Percentiles rank a stretch among this genome's conserved stretches.
These are phyloP conservation scores for Lypha dubia DNA, from an alignment of 2,888 invertebrate species.

Conservation along the genomic window DNA sequence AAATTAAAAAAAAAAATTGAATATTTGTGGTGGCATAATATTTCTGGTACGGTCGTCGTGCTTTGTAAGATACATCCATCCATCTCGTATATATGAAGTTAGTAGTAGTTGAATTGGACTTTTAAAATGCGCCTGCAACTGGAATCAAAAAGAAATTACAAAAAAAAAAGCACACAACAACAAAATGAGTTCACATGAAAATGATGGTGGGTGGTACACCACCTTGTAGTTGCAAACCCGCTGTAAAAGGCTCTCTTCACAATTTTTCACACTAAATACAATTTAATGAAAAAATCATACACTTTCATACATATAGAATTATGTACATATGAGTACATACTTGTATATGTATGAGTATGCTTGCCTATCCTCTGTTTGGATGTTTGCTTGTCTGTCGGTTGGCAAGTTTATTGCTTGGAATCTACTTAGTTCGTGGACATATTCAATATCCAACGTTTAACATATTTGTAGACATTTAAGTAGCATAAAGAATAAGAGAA, in stretches of 20 bases:
- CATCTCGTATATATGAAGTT: constrained; percentile 28
- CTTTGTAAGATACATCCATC: not conserved
- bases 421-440: constrained; percentile 29
- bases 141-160: not conserved
- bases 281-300: constrained; percentile 15
- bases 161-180: constrained; percentile 23
- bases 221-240: not conserved
- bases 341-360: not conserved
- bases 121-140: constrained; percentile 25
- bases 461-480: constrained; percentile 25
- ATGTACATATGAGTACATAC: too few species aligned
- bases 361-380: not conserved
- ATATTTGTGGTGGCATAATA: constrained; percentile 64
- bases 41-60: constrained; percentile 26
- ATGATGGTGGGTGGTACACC: constrained; percentile 20
- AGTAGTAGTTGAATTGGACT: constrained; percentile 50
- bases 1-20: constrained; percentile 49
- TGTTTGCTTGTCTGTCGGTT: constrained; percentile 24
- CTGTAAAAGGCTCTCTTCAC: constrained; percentile 45
- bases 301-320: constrained; percentile 15
- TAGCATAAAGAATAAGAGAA: too few species aligned
- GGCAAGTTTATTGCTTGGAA: constrained; percentile 1
- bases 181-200: constrained; percentile 53
- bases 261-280: constrained; percentile 55
- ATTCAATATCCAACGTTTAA: constrained; percentile 31